Conservation (phyloP, 2,797 vertebrate genomes). For the Acridotheres tristis region DNA sequence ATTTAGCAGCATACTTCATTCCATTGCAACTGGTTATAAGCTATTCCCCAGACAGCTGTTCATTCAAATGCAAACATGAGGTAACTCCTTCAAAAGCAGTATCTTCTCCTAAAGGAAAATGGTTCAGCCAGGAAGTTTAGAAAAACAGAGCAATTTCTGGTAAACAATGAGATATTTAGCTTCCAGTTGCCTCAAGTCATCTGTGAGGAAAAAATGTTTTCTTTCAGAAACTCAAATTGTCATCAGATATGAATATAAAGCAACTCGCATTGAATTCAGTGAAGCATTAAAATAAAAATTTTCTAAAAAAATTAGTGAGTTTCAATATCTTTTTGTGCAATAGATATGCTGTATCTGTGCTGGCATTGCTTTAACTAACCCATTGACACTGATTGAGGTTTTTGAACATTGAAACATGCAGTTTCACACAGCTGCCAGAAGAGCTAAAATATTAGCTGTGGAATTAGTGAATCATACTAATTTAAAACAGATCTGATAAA, state of each 20-base stretch:
- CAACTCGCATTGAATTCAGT: background rate
- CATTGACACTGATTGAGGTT: background rate
- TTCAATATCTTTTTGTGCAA: background rate
- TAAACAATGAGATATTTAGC: background rate
- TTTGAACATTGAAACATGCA: background rate
- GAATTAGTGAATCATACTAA: background rate
- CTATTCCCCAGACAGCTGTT: background rate
- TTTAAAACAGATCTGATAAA: background rate
- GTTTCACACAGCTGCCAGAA: background rate
- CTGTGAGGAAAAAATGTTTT: background rate
- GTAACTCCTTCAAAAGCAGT: background rate
- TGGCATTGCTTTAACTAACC: background rate
- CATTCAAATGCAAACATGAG: background rate
- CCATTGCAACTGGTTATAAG: background rate
- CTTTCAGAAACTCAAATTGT: background rate
- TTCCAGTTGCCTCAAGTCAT: background rate
- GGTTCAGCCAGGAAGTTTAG: background rate
- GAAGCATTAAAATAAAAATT: background rate
- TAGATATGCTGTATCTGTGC: background rate
- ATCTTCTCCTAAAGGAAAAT: background rate
- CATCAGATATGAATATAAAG: background rate
- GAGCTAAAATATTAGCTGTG: background rate
- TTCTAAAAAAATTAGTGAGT: rapidly evolving
- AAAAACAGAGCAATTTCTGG: background rate
- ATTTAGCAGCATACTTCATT: background rate